Conservation (phyloP, 2,797 vertebrate genomes). For the Sebastiscus tertius region DNA sequence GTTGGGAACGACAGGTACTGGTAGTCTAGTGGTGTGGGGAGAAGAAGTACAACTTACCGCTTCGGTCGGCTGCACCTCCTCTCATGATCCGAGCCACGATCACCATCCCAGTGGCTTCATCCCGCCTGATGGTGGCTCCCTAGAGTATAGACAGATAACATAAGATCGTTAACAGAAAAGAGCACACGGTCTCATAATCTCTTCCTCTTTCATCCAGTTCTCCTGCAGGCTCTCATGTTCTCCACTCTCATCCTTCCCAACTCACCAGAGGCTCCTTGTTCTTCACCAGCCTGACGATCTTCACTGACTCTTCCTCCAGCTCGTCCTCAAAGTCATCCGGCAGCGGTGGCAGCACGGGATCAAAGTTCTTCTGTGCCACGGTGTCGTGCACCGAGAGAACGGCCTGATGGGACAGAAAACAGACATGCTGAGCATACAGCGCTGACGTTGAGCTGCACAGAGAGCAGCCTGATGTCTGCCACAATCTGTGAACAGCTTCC, state of each 20-base stretch:
- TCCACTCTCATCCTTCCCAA: neutral
- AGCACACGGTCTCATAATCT: neutral
- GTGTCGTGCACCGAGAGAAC: slow-evolving; percentile 94
- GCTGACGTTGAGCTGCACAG: neutral
- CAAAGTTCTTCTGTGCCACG: slow-evolving; percentile 96
- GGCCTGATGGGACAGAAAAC: slow-evolving; percentile 81
- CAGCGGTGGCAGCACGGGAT: slow-evolving; percentile 93
- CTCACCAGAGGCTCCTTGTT: slow-evolving; percentile 96
- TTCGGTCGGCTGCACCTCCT: slow-evolving; percentile 94
- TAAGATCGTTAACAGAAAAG: neutral
- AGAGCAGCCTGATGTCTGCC: neutral
- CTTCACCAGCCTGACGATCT: slow-evolving; percentile 96
- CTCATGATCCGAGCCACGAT: slow-evolving; percentile 96
- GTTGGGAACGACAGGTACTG: neutral
- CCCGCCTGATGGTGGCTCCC: slow-evolving; percentile 95
- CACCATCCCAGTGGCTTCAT: slow-evolving; percentile 90
- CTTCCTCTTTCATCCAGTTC: neutral
- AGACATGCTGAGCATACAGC: neutral
- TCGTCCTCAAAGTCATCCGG: slow-evolving; percentile 93
- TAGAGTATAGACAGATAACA: slow-evolving; percentile 57
- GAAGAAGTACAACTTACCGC: slow-evolving; percentile 78
- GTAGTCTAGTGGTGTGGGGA: neutral
- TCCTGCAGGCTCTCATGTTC: neutral
- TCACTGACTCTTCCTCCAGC: slow-evolving; percentile 95
- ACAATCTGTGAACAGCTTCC: neutral